Conservation (phyloP, 2,888 invertebrate genomes). For the Galerucella calmariensis region DNA sequence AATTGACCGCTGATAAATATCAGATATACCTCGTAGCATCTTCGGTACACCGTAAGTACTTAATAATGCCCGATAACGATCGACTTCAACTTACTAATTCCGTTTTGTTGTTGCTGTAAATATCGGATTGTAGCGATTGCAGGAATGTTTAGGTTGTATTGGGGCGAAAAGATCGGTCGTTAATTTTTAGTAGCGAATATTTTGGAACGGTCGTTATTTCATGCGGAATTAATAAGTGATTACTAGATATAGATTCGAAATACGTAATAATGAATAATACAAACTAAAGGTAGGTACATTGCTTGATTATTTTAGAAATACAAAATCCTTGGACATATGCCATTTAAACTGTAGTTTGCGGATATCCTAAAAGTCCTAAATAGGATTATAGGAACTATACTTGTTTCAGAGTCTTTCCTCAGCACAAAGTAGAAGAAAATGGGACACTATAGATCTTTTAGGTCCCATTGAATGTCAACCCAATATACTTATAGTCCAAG, state of each 20-base stretch:
- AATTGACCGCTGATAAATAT: background rate
- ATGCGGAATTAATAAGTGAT: constrained; percentile 19
- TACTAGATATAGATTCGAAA: background rate
- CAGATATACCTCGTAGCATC: constrained; percentile 41
- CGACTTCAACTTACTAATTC: constrained; percentile 35
- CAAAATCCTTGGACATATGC: too few species aligned
- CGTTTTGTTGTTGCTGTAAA: constrained; percentile 25
- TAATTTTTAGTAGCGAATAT: constrained; percentile 25
- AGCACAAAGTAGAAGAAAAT: too few species aligned
- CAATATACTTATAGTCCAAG: too few species aligned
- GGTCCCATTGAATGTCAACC: too few species aligned
- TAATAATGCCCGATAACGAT: constrained; percentile 42
- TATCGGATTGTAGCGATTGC: constrained; percentile 28
- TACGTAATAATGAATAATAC: background rate
- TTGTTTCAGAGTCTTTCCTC: too few species aligned
- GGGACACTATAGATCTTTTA: too few species aligned
- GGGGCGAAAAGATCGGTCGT: constrained; percentile 18
- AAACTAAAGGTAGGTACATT: background rate
- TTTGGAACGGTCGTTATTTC: background rate
- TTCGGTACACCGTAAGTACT: constrained; percentile 32
- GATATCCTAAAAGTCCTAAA: too few species aligned
- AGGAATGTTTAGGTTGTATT: constrained; percentile 6
- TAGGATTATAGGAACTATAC: too few species aligned
- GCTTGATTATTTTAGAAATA: too few species aligned
- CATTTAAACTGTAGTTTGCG: too few species aligned